phyloP scores from a whole-genome alignment of 2,888 invertebrate genomes.

The Hirtodrosophila alboralis region DNA sequence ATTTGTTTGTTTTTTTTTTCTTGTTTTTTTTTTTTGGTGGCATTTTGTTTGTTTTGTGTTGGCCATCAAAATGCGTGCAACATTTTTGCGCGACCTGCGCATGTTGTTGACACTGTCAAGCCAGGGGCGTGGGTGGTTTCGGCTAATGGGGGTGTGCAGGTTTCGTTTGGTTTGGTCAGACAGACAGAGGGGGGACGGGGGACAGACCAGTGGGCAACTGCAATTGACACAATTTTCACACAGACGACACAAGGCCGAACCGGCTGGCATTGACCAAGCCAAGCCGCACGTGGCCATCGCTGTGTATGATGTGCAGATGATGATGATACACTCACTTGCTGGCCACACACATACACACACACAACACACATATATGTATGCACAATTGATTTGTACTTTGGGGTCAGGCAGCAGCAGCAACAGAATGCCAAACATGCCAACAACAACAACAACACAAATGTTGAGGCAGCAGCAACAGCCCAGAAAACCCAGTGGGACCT shows the following conservation, averaged over 20 bases:
- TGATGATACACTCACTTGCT: constrained; percentile 31
- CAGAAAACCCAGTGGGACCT: constrained; percentile 24
- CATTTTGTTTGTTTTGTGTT: constrained; percentile 8
- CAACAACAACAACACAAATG: constrained; percentile 51
- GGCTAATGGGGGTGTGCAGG: not conserved
- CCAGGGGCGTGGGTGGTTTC: constrained; percentile 13
- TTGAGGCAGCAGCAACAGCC: constrained; percentile 26
- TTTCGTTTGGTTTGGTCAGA: not conserved
- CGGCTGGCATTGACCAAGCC: constrained; percentile 71
- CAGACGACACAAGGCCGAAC: constrained; percentile 76
- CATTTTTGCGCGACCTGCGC: constrained; percentile 67
- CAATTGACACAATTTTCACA: constrained; percentile 77
- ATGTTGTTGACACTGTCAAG: constrained; percentile 71
- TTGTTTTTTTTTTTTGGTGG: not conserved
- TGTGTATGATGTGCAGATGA: constrained; percentile 43
- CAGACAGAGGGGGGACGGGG: constrained; percentile 5
- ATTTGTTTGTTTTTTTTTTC: not conserved
- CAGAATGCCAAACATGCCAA: constrained; percentile 68
- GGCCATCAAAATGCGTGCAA: constrained; percentile 44
- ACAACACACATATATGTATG: constrained; percentile 40
- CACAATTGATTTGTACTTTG: constrained; percentile 78
- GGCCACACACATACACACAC: constrained; percentile 40
- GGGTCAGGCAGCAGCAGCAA: constrained; percentile 64
- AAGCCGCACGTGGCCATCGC: constrained; percentile 59
- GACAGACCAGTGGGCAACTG: constrained; percentile 52